A percentile compares a stretch with the other conserved stretches of the same genome.
phyloP scores from a whole-genome alignment of 2,888 invertebrate genomes.

The Hecatera dysodea region DNA sequence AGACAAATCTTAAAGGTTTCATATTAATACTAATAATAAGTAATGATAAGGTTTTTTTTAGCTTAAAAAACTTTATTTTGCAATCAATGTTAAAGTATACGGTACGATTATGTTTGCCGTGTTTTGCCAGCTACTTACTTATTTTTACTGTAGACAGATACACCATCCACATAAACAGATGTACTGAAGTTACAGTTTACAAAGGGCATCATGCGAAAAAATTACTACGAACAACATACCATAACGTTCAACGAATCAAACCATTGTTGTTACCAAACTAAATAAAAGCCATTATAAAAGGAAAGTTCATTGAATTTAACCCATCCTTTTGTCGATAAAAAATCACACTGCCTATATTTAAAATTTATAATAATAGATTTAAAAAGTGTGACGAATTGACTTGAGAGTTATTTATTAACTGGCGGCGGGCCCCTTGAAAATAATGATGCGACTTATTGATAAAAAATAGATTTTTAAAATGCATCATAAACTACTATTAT shows the following conservation, averaged over 20 bases:
- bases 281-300: conserved; percentile 57
- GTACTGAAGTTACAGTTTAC: not conserved
- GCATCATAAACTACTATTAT: conserved; percentile 76
- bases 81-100: too few species aligned
- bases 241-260: conserved; percentile 52
- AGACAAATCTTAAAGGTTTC: too few species aligned
- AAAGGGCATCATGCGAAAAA: conserved; percentile 5
- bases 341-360: conserved; percentile 64
- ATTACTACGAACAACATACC: conserved; percentile 18
- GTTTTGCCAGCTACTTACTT: too few species aligned
- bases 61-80: too few species aligned
- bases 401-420: conserved; percentile 80
- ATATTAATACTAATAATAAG: too few species aligned
- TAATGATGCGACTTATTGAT: conserved; percentile 77
- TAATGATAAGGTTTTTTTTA: too few species aligned
- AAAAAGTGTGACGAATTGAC: conserved; percentile 85
- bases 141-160: too few species aligned
- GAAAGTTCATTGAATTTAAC: conserved; percentile 61
- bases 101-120: too few species aligned
- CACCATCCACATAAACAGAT: too few species aligned
- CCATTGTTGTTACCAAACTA: conserved; percentile 48
- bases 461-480: conserved; percentile 80
- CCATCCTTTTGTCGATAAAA: conserved; percentile 67
- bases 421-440: conserved; percentile 72
- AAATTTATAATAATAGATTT: conserved; percentile 78